Evolutionary conservation across 2,888 invertebrate genomes (phyloP).

Genomic region (Chaetogeoica ovagalla): DNA sequence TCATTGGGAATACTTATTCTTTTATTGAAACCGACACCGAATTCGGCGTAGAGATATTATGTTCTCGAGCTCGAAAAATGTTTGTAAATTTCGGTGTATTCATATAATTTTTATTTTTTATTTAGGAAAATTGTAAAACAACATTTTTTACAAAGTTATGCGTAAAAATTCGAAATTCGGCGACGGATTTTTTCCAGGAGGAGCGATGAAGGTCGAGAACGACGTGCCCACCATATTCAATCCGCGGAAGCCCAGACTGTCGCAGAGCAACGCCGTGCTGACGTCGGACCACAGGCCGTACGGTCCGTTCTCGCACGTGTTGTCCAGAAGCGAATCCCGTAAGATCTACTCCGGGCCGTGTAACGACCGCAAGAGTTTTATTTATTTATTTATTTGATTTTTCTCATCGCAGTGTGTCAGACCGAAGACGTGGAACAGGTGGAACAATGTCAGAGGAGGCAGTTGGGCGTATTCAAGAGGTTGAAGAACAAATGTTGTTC

Average conservation of each 20-base stretch:
- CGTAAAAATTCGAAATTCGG: not conserved
- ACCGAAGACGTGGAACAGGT: conserved; percentile 50
- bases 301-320: conserved; percentile 46
- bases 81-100: no score
- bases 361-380: no score
- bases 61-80: no score
- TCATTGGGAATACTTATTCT: no score
- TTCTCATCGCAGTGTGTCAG: conserved; percentile 43
- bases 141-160: not conserved
- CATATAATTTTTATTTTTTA: no score
- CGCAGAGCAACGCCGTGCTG: conserved; percentile 45
- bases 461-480: conserved; percentile 57
- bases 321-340: conserved; percentile 46
- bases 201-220: conserved; percentile 54
- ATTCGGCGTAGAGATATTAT: no score
- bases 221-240: conserved; percentile 55
- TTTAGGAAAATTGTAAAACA: no score
- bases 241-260: conserved; percentile 50
- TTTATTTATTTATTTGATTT: no score
- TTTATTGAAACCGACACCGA: no score
- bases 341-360: not conserved
- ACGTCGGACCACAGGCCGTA: conserved; percentile 44
- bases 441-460: conserved; percentile 56
- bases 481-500: conserved; percentile 81
- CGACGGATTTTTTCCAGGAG: not conserved